Base-by-base conservation (phyloP, 1,140 invertebrate genomes). In the Archivesica marissinica region DNA sequence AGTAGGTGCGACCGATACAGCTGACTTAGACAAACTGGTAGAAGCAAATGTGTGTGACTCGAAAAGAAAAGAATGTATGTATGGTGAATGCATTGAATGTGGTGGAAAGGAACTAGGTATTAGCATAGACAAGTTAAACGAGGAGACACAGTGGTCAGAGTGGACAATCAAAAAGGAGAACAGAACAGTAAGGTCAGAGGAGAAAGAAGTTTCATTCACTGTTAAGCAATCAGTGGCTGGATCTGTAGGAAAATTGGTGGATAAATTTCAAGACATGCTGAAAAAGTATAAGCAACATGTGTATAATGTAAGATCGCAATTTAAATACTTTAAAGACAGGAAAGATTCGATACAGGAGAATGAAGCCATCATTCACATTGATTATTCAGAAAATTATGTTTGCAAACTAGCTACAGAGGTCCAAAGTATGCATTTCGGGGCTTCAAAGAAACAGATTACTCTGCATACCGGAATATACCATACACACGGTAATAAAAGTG, bases 401-500 rank as follows among this genome's bases (percentile, higher is more conserved):
- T 72, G 64, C 30, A 84, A 85, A 68, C 7, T 83, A 7, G 20
- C 0, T 7, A 25, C 33, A 15, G 81, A 88, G 81, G 54, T 86
- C 0, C 84, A 89, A 64, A 47, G 72, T 33, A 85, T 87, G 85
- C 87, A 89, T 52, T 89, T 88, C 44, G 84, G 87, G 41, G 86
- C 70, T 15, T 86, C 84, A 17, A 81, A 86, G 47, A 79, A 77
- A n/a, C 84, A 86, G 54, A 47, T 74, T 1, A 74, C 83, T 20
- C 56, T 87, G 0, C 83, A 86, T 35, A 86, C 78, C 0, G 70
- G 80, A 39, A 33, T 75, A 41, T 33, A 50, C n/a, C 23, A 25
- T 25, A 30, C 30, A 59, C 76, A 61, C 11, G 41, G 54, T 0
- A 61, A 72, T 6, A n/a, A n/a, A n/a, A n/a, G n/a, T n/a, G 44